These are phyloP conservation scores for Trachelus tabidus DNA, from an alignment of 2,888 invertebrate genomes.

Conservation along the genomic window DNA sequence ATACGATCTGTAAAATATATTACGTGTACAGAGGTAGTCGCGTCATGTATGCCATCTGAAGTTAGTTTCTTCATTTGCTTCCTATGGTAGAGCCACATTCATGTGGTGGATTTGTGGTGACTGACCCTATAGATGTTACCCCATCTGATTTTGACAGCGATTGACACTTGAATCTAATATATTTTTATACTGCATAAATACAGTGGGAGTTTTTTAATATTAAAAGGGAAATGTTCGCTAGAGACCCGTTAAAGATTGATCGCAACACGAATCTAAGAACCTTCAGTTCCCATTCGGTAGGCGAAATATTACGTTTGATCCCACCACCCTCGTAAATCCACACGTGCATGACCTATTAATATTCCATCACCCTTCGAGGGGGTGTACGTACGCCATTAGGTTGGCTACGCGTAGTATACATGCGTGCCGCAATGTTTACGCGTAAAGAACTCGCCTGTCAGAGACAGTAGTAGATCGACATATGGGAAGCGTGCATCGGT, in stretches of 20 bases:
- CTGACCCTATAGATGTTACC: not conserved
- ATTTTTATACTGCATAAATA: not conserved
- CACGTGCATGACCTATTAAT: constrained; percentile 33
- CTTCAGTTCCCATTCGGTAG: not conserved
- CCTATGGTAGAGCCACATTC: not conserved
- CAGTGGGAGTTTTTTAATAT: not conserved
- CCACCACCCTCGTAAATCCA: constrained; percentile 20
- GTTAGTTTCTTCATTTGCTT: not conserved
- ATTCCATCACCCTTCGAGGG: constrained; percentile 23
- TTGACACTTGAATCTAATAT: not conserved
- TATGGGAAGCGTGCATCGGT: constrained; percentile 6
- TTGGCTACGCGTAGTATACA: not conserved
- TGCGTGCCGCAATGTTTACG: not conserved
- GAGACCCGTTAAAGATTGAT: not conserved
- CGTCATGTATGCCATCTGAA: not conserved
- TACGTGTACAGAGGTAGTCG: not conserved
- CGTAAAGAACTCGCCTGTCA: not conserved
- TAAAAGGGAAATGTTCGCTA: not conserved
- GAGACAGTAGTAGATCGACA: not conserved
- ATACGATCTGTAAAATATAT: no score
- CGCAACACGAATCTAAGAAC: not conserved
- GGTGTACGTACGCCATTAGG: not conserved
- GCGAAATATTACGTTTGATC: constrained; percentile 5
- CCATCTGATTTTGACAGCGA: not conserved
- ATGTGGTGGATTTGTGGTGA: not conserved